Percentiles rank a stretch among this genome's conserved stretches.
Evolutionary conservation across 2,113 vertebrate species (phyloP).

Genomic region (Isurus oxyrinchus): DNA sequence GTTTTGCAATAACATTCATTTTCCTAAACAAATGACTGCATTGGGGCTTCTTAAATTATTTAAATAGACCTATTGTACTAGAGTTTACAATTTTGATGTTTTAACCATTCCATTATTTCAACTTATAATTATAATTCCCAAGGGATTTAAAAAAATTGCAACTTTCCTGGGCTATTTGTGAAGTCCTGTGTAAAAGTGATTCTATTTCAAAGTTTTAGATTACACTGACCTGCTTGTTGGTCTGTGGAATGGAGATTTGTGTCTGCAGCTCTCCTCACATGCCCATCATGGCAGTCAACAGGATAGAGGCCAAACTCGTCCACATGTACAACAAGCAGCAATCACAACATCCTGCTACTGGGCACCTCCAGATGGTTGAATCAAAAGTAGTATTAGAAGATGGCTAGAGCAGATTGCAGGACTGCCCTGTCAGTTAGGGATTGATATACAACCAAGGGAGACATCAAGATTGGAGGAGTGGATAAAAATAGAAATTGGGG

Average conservation of each 20-base stretch:
- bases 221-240: background rate
- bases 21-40: background rate
- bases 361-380: background rate
- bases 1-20: background rate
- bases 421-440: background rate
- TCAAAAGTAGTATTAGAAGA: background rate
- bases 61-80: background rate
- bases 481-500: no score
- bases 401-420: background rate
- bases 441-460: background rate
- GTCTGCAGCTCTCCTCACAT: background rate
- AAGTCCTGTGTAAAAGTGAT: background rate
- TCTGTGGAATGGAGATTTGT: background rate
- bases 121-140: background rate
- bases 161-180: background rate
- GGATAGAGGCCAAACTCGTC: background rate
- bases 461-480: background rate
- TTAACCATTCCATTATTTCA: background rate
- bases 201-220: background rate
- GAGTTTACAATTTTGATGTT: background rate
- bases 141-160: background rate
- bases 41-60: background rate
- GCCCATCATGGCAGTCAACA: background rate
- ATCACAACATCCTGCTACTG: background rate
- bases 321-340: background rate